Percentiles rank a stretch among this genome's conserved stretches.
Conservation (phyloP, 2,797 vertebrate genomes). For the Poeciliopsis presidionis region DNA sequence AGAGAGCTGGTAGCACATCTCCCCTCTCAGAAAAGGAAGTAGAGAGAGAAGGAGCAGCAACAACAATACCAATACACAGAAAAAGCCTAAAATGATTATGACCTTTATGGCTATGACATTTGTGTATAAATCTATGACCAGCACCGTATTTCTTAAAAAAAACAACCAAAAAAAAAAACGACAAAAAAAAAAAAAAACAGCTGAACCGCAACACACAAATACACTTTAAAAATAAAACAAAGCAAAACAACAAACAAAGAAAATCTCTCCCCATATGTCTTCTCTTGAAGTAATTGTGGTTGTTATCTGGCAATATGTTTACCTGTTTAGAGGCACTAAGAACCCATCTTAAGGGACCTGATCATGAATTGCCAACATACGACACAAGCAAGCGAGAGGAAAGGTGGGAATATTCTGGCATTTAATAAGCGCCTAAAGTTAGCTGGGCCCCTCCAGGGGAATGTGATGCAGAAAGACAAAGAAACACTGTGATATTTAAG, state of each 20-base stretch:
- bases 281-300: background rate
- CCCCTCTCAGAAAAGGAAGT: too few species aligned
- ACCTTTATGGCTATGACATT: background rate
- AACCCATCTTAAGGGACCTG: slow-evolving; percentile 44
- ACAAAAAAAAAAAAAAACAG: too few species aligned
- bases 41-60: too few species aligned
- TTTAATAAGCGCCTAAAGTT: slow-evolving; percentile 59
- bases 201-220: background rate
- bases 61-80: too few species aligned
- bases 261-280: background rate
- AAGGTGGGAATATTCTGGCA: slow-evolving; percentile 42
- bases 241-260: background rate
- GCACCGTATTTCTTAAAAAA: background rate
- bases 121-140: background rate
- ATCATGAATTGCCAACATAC: slow-evolving; percentile 46
- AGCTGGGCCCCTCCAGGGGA: slow-evolving; percentile 42
- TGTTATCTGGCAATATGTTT: slow-evolving; percentile 33
- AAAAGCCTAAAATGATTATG: background rate
- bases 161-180: too few species aligned
- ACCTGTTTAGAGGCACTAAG: slow-evolving; percentile 47
- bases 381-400: slow-evolving; percentile 17
- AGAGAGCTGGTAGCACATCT: too few species aligned
- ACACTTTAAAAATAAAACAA: background rate
- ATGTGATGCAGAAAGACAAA: slow-evolving; percentile 24
- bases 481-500: slow-evolving; percentile 19